Evolutionary conservation across 2,113 vertebrate species (phyloP), one percentile per base, ranked within the genome.

Genomic region (Atlantisia rogersi): DNA sequence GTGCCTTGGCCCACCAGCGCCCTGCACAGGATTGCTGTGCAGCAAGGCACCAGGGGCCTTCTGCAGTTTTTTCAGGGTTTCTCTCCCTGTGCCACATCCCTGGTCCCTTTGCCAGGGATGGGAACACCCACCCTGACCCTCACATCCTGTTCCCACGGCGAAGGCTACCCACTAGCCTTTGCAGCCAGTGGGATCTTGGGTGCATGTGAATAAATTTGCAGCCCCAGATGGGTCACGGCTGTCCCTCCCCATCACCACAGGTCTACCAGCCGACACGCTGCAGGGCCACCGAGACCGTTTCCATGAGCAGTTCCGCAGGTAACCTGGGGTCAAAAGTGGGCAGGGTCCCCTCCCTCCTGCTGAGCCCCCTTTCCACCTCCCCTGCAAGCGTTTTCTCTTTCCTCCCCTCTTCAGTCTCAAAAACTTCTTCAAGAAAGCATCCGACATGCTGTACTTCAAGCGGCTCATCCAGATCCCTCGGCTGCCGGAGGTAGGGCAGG

Each of bases 251-350:
- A 1, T 68, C 3, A 0, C 74, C 50, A 25, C 95, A 99, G 99
- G 99, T 98, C 98, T 99, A 76, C 99, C 99, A 0, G 98, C 98
- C 0, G 99, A 99, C 95, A 99, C 99, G 1, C 97, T 99, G 81
- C 99, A 99, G 94, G 99, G 99, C 65, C 99, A 99, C 96, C 98
- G 99, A 12, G 99, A 99, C 79, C 98, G 99, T 50, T 99, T 99
- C 98, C 99, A 99, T 0, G 99, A 99, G 96, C 99, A 99, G 97
- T 99, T 99, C 70, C 99, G 99, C 98, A 99, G 99, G 99, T 99
- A 98, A 75, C 35, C 3, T 0, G 0, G 19, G 60, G 58, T 14
- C 5, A 3, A 11, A 46, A 12, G 7, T 13, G 48, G 16, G 8
- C 8, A 13, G 50, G 31, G 18, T 81, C 44, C 71, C 31, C 22